These are phyloP conservation scores for Sycophaga agraensis DNA, from an alignment of 1,140 invertebrate genomes.

Conservation along the genomic window DNA sequence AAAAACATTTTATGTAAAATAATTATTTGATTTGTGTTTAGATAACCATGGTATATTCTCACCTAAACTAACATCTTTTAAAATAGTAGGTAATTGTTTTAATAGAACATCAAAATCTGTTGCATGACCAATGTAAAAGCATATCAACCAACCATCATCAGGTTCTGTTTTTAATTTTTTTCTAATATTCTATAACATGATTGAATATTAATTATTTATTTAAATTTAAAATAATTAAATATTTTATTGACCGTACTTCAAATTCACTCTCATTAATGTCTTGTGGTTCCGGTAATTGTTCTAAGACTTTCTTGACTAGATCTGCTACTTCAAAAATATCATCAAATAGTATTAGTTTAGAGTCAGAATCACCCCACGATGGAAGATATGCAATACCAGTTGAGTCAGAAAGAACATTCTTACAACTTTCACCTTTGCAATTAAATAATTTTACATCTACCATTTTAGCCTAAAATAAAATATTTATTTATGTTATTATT, in stretches of 20 bases:
- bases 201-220: background rate
- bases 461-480: conserved; percentile 25
- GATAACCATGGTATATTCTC: conserved; percentile 19
- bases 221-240: conserved; percentile 5
- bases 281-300: conserved; percentile 59
- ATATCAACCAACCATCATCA: conserved; percentile 65
- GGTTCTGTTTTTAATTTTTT: conserved; percentile 52
- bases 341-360: conserved; percentile 36
- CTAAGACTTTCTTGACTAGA: conserved; percentile 60
- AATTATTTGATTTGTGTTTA: background rate
- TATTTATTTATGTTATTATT: too few species aligned
- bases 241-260: conserved; percentile 42
- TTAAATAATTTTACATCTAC: conserved; percentile 35
- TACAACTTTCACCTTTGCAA: conserved; percentile 33
- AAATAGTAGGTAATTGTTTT: conserved; percentile 64
- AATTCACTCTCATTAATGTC: conserved; percentile 58
- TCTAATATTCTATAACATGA: conserved; percentile 32
- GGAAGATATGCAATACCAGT: conserved; percentile 37
- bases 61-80: conserved; percentile 64
- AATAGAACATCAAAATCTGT: conserved; percentile 60
- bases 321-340: conserved; percentile 53
- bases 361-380: conserved; percentile 15
- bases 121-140: conserved; percentile 64
- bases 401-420: conserved; percentile 28
- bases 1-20: conserved; percentile 27